phyloP scores from a whole-genome alignment of 2,113 vertebrate genomes.

The Podarcis muralis region DNA sequence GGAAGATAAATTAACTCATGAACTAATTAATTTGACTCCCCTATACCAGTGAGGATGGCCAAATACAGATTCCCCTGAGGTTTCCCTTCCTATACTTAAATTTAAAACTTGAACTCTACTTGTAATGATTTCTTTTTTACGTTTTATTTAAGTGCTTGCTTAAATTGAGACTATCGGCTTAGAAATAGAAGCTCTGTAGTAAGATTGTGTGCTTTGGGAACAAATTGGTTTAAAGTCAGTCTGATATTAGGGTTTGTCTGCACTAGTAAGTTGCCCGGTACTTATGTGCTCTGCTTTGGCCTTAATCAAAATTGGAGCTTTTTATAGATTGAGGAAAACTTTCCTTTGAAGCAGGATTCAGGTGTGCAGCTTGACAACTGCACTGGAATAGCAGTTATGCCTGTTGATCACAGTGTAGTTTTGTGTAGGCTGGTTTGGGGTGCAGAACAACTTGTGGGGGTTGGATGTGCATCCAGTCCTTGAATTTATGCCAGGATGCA shows the following conservation, averaged over 20 bases:
- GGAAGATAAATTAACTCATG: not conserved
- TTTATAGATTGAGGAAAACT: conserved; percentile 6
- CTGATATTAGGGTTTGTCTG: not conserved
- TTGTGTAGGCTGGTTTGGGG: not conserved
- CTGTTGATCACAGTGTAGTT: not conserved
- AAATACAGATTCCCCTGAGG: not conserved
- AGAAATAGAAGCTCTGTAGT: not conserved
- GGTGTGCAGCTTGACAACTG: not conserved
- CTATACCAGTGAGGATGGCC: not conserved
- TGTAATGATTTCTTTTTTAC: not conserved
- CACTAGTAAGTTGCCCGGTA: not conserved
- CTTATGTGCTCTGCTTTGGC: not conserved
- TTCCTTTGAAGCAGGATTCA: conserved; percentile 7
- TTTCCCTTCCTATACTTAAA: not conserved
- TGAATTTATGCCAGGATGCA: not conserved
- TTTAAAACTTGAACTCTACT: not conserved
- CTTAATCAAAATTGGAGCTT: not conserved
- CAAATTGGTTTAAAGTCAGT: not conserved
- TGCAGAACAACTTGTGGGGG: not conserved
- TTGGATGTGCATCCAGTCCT: not conserved
- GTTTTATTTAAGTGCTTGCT: not conserved
- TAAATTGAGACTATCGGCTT: not conserved
- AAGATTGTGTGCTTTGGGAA: not conserved
- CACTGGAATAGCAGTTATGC: not conserved
- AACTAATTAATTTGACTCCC: not conserved